Evolutionary conservation across 2,888 invertebrate genomes (phyloP), one percentile per base, ranked within the genome.

Genomic region (Halictus ligatus): DNA sequence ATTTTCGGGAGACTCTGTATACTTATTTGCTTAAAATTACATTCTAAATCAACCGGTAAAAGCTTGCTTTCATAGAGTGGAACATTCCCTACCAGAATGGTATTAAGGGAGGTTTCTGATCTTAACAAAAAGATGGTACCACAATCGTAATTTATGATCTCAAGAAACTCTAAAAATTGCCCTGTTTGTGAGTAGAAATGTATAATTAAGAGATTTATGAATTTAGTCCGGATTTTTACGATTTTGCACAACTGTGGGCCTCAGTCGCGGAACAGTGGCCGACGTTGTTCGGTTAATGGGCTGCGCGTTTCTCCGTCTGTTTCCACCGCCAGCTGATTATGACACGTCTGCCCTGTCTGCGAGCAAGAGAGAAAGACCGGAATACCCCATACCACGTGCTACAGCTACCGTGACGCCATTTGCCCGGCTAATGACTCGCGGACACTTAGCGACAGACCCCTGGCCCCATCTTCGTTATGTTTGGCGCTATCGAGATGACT

Each of bases 311-410:
- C 94, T 92, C 91, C 89, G 93, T 93, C 92, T 89, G 93, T 94
- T 93, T 94, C 94, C 94, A 93, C 94, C 94, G 94, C 93, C 94
- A 94, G 94, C 94, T 94, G 94, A 95, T 95, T 95, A 94, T 95
- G 94, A 94, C 94, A 94, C 92, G 94, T 94, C 92, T 92, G 91
- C 91, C 92, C 92, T 92, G 93, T 93, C 92, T 93, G 74, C 25
- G 50, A 2, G 35, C 46, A 72, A 73, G 64, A 67, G 75, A 80
- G 75, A 76, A 77, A 84, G 83, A 64, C 6, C 35, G 80, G 88
- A 85, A 84, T 85, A 83, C 86, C 91, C 91, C 93, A 93, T 93
- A 92, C 93, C 92, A 92, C 91, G 93, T 92, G 93, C 91, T 94
- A 92, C 92, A 92, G 92, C 90, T 92, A 94, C 92, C 94, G 94